phyloP scores from a whole-genome alignment of 2,797 vertebrate species.

The Artibeus lituratus region DNA sequence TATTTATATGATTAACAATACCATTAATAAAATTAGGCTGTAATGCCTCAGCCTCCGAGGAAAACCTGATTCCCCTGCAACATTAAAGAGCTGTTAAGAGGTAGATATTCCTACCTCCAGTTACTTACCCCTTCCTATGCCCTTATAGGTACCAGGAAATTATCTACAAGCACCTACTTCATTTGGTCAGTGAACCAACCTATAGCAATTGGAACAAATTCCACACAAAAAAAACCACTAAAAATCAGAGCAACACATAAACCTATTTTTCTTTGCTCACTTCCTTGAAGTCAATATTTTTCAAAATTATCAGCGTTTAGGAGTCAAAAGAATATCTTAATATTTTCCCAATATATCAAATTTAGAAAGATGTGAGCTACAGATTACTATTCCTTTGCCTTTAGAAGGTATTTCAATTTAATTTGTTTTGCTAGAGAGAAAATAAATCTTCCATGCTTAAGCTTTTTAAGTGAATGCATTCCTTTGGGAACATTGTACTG shows the following conservation, averaged over 20 bases:
- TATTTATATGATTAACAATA: not conserved
- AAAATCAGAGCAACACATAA: not conserved
- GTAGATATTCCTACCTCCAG: not conserved
- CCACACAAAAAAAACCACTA: not conserved
- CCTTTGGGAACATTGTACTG: not conserved
- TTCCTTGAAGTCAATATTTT: constrained; percentile 12
- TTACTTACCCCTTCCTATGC: not conserved
- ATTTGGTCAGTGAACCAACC: not conserved
- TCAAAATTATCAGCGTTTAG: not conserved
- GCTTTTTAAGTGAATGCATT: not conserved
- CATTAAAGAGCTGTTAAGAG: not conserved
- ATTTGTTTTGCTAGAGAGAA: constrained; percentile 32
- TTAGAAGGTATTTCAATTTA: constrained; percentile 19
- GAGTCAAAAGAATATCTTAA: not conserved
- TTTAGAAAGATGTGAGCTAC: not conserved
- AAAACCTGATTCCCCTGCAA: not conserved
- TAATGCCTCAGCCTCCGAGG: not conserved
- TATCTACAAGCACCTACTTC: not conserved
- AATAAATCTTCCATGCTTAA: not conserved
- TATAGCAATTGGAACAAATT: not conserved
- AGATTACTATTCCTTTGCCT: not conserved
- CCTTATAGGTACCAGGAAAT: not conserved
- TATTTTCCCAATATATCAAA: not conserved
- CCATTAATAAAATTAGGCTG: not conserved
- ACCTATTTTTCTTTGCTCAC: not conserved